Evolutionary conservation across 2,797 vertebrate genomes (phyloP), one percentile per base, ranked within the genome.

Genomic region (Mergus octosetaceus): DNA sequence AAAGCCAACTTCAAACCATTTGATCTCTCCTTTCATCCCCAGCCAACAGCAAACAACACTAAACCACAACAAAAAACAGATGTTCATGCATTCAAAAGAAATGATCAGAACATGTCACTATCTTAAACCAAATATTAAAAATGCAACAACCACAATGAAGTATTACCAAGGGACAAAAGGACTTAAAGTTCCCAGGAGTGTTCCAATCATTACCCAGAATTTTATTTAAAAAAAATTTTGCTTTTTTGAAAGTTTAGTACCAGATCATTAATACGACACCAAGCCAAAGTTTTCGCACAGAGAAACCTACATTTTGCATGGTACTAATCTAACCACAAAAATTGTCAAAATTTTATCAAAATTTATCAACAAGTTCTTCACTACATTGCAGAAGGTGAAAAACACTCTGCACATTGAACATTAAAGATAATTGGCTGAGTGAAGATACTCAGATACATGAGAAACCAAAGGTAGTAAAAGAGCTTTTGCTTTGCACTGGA

Each of bases 51-150:
- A 97, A 90, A 87, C 84, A 90, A 89, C 85, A 83, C 68, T 89
- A 93, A 95, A 91, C 43, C 91, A 90, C 72, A 92, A 78, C 56
- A 91, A 94, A 93, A 92, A 85, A 11, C 93, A 95, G 94, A 95
- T 94, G 85, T 88, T 96, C 90, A 85, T 1, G 0, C 70, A 69
- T 89, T 92, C 79, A 80, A 85, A 84, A 85, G 76, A 91, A 96
- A 72, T 41, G 82, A 97, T 95, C 95, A 96, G 81, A 94, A 94
- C 28, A n/a, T 45, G 57, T 93, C 89, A 87, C 56, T 94, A 60
- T 96, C 92, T 96, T 87, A 92, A 89, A 91, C n/a, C 82, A 78
- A 87, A 57, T 70, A 94, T 96, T 96, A 96, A 95, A 95, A 96
- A 96, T 95, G 81, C 92, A 95, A 85, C 88, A 91, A 85, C 76